Evolutionary conservation across 2,888 invertebrate genomes (phyloP).

Genomic region (Oligia strigilis): DNA sequence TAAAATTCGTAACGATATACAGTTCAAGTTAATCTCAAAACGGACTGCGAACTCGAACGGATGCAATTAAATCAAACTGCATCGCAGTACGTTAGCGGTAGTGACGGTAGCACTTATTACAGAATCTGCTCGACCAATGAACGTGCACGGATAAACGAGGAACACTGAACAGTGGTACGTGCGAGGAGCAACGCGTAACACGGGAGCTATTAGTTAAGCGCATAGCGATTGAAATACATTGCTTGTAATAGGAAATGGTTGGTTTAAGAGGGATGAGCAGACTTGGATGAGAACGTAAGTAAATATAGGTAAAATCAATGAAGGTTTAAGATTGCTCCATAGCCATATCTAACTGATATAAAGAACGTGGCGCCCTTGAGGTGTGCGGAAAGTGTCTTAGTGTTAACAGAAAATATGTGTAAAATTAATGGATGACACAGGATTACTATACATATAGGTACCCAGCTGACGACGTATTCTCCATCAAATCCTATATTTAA

Average conservation of each 20-base stretch:
- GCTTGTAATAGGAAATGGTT: conserved; percentile 32
- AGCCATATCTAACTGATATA: neutral
- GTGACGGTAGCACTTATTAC: conserved; percentile 36
- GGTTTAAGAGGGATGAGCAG: conserved; percentile 8
- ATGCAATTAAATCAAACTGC: conserved; percentile 49
- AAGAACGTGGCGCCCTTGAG: neutral
- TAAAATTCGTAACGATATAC: neutral
- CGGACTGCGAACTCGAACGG: conserved; percentile 26
- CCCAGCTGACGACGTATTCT: too few relatives aligned
- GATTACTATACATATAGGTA: too few relatives aligned
- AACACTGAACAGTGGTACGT: conserved; percentile 43
- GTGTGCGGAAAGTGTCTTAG: neutral
- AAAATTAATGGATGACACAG: neutral
- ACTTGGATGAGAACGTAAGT: neutral
- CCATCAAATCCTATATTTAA: too few relatives aligned
- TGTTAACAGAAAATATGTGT: neutral
- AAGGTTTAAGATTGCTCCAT: neutral
- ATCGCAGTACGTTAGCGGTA: conserved; percentile 30
- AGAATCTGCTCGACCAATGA: conserved; percentile 42
- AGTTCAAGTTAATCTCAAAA: conserved; percentile 28
- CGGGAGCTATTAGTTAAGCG: conserved; percentile 63
- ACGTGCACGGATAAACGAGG: conserved; percentile 42
- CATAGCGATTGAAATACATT: conserved; percentile 39
- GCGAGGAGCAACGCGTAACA: conserved; percentile 62
- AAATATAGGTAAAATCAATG: neutral